Conservation (phyloP, 2,113 vertebrate genomes). For the Cinclus cinclus region DNA sequence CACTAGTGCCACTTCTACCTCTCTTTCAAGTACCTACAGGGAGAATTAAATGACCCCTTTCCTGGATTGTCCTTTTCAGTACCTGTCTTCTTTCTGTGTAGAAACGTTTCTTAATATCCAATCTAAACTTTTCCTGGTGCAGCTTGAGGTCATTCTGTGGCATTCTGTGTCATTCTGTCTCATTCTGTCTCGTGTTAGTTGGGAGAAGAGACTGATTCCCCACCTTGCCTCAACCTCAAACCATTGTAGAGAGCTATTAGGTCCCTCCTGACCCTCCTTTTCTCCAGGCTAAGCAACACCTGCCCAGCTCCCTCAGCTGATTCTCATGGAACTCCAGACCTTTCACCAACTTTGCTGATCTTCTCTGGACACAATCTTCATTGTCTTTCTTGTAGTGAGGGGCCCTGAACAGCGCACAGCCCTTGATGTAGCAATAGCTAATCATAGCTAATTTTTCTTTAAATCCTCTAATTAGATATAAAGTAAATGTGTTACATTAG, state of each 20-base stretch:
- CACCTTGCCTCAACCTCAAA: background rate
- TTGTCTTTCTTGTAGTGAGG: background rate
- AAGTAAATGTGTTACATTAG: background rate
- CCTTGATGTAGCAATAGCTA: background rate
- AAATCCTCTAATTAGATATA: background rate
- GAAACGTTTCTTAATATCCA: background rate
- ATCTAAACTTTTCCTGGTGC: background rate
- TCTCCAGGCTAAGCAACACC: background rate
- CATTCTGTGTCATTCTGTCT: fast-evolving
- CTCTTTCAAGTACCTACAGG: background rate
- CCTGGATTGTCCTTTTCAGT: background rate
- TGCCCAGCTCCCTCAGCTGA: background rate
- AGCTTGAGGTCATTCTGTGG: background rate
- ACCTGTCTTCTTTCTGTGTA: background rate
- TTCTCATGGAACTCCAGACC: background rate
- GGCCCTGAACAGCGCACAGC: background rate
- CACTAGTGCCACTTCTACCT: fast-evolving
- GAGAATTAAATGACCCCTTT: background rate
- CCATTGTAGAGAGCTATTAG: fast-evolving
- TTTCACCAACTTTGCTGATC: background rate
- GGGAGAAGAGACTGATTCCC: fast-evolving
- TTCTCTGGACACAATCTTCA: background rate
- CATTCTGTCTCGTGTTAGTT: background rate
- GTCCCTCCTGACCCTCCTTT: background rate
- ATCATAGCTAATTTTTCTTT: background rate